Base-by-base conservation (phyloP, 1,140 invertebrate genomes). In the Gonatopus flavifemur region DNA sequence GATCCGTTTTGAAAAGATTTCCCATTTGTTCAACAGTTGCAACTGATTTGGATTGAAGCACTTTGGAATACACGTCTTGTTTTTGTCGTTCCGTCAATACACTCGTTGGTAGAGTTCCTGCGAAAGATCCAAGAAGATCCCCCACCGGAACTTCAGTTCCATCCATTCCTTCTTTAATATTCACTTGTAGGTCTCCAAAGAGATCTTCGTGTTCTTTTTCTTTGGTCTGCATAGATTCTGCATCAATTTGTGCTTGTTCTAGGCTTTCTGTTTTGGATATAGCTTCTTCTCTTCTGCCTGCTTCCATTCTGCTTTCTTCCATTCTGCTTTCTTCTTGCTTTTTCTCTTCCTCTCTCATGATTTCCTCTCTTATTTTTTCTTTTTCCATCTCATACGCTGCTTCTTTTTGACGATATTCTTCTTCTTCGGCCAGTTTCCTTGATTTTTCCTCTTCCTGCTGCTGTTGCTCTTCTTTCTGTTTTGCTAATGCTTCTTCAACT, bases 1-100 rank as follows among this genome's bases (percentile, higher is more conserved):
- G 15, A 21, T 72, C 67, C 0, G 52, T 58, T 22, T 55, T 51
- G 20, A 59, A 49, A 4, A 61, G 25, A 13, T 59, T 51, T 6
- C 30, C 40, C 6, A 45, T 12, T 9, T 39, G n/a, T n/a, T n/a
- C n/a, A n/a, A n/a, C n/a, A n/a, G n/a, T n/a, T n/a, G n/a, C n/a
- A n/a, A n/a, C n/a, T n/a, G n/a, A n/a, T n/a, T n/a, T n/a, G n/a
- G n/a, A n/a, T n/a, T n/a, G n/a, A n/a, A n/a, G n/a, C n/a, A n/a
- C n/a, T n/a, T n/a, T n/a, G n/a, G n/a, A n/a, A n/a, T n/a, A n/a
- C n/a, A n/a, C n/a, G n/a, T 31, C 12, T 6, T 10, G 30, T 13
- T 25, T 20, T 6, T 10, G 5, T n/a, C 13, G n/a, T 12, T 0
- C 3, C 19, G 39, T 30, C 1, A 0, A 3, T 13, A 24, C 1